Percentiles rank a stretch among this genome's conserved stretches.
Conservation (phyloP, 2,888 invertebrate species). For the Orthosia incerta region DNA sequence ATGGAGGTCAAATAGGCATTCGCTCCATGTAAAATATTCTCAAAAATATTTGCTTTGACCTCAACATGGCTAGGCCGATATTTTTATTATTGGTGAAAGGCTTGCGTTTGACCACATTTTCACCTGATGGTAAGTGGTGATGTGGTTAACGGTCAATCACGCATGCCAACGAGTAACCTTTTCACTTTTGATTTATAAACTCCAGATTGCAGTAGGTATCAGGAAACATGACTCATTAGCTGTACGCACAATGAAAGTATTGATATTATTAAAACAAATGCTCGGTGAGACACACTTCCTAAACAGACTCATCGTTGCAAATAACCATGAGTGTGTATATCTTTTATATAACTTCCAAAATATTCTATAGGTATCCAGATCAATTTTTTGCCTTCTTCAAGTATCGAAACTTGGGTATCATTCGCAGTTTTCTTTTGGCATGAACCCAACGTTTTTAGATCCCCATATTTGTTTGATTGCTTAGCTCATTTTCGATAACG, state of each 20-base stretch:
- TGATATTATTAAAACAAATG: background rate
- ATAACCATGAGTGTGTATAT: constrained; percentile 4
- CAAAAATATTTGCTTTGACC: background rate
- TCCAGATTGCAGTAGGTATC: no score
- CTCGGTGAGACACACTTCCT: no score
- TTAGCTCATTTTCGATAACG: constrained; percentile 45
- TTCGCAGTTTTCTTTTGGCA: constrained; percentile 50
- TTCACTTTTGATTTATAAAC: no score
- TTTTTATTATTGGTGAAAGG: no score
- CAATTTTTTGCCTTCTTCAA: background rate
- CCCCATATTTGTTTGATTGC: constrained; percentile 57
- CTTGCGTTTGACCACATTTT: no score
- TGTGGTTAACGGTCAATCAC: no score
- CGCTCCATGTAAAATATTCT: no score
- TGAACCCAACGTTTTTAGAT: constrained; percentile 54
- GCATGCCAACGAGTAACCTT: no score
- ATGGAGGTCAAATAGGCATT: no score
- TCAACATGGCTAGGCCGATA: background rate
- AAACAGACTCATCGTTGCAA: background rate
- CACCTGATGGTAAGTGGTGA: no score
- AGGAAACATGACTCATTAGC: no score
- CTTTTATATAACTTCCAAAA: background rate
- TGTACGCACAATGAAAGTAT: background rate
- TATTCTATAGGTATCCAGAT: constrained; percentile 13
- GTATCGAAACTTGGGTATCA: constrained; percentile 2